Base-by-base conservation (phyloP, 1,140 invertebrate species). In the Onthophagus taurus region DNA sequence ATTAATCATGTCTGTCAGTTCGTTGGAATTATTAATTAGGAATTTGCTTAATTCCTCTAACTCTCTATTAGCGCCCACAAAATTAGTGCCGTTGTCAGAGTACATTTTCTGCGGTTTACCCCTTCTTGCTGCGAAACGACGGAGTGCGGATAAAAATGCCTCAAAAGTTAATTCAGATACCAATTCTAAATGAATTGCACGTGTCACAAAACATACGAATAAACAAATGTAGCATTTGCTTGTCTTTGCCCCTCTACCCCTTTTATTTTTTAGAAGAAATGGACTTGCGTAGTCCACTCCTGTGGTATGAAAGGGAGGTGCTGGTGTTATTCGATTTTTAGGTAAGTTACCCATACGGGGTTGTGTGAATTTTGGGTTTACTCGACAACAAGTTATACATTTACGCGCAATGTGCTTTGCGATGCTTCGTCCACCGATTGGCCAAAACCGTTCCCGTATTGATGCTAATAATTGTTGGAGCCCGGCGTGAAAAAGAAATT, bases 131-230 rank as follows among this genome's bases (percentile, higher is more conserved):
- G 52, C 49, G 42, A 65, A 63, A 24, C 55, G 36, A 14, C 38
- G 19, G 4, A 65, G 48, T 6, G 51, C 38, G 18, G 49, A 36
- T 8, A 63, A 9, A 29, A 62, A 59, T 8, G 49, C 47, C 26
- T 53, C 9, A 11, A 13, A 55, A 44, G 55, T 43, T 4, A 58
- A 23, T 44, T 54, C 49, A 13, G 23, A 41, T 0, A 60, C 55
- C 4, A 52, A 14, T 49, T 64, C 56, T 6, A 64, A 29, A 35
- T 64, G 61, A 11, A 57, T 37, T 13, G 58, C 59, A 41, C 45
- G 49, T 12, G 56, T 59, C 0, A 48, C 19, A 11, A 53, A 45
- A 38, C 58, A 64, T 5, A 58, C 49, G 36, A 64, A 61, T 9
- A 62, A 6, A 16, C 42, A 38, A 12, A 58, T 21, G 19, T 38